phyloP scores from a whole-genome alignment of 2,888 invertebrate species.

The Athrips mouffetella region DNA sequence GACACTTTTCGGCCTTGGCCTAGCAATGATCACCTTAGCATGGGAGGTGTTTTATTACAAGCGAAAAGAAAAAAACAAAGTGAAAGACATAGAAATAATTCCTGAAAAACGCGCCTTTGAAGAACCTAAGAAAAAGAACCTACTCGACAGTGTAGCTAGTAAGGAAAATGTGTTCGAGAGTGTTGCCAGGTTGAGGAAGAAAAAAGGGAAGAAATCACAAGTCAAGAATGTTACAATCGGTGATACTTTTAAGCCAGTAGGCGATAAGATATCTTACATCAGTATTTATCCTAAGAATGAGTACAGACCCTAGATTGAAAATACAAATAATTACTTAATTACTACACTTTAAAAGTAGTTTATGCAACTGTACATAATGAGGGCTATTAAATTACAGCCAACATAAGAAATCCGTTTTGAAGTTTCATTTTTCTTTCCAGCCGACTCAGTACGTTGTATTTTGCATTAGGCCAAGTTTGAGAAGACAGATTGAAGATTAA shows the following conservation, averaged over 20 bases:
- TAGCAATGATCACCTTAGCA: slow-evolving; percentile 90
- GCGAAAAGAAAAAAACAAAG: slow-evolving; percentile 67
- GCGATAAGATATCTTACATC: slow-evolving; percentile 57
- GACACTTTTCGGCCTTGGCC: slow-evolving; percentile 88
- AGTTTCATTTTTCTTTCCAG: too few species aligned
- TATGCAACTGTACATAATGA: too few species aligned
- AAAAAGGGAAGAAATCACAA: slow-evolving; percentile 29
- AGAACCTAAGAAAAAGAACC: slow-evolving; percentile 33
- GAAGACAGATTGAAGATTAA: too few species aligned
- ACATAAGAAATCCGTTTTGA: too few species aligned
- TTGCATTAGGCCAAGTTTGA: too few species aligned
- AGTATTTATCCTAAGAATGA: slow-evolving; percentile 60
- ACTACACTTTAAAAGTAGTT: too few species aligned
- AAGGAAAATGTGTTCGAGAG: slow-evolving; percentile 32
- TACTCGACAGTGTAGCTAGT: slow-evolving; percentile 1
- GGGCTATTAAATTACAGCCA: too few species aligned
- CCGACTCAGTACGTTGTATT: too few species aligned
- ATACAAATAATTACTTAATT: too few species aligned
- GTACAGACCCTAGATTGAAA: slow-evolving; percentile 47
- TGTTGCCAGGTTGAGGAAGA: slow-evolving; percentile 35
- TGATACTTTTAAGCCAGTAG: slow-evolving; percentile 61
- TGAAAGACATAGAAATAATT: slow-evolving; percentile 35
- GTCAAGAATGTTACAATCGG: slow-evolving; percentile 61
- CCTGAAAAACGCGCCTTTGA: slow-evolving; percentile 39
- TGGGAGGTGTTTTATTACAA: slow-evolving; percentile 90